phyloP scores from a whole-genome alignment of 2,888 invertebrate genomes.

The Aphodius granarius region DNA sequence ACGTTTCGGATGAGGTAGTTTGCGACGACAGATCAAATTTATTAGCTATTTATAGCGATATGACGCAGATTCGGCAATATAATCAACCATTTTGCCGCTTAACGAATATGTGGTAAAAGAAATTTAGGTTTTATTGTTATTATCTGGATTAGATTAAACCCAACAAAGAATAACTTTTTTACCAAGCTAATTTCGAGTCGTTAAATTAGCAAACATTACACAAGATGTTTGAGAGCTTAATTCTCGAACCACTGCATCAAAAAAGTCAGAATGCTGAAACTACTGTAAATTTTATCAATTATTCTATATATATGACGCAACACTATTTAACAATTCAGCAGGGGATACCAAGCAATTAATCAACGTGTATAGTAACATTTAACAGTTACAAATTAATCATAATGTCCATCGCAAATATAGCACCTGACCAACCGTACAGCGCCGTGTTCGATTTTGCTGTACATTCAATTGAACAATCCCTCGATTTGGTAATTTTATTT shows the following conservation, averaged over 20 bases:
- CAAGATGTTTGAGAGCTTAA: no score
- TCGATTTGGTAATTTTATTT: background rate
- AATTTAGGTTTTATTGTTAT: no score
- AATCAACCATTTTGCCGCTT: no score
- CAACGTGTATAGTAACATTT: background rate
- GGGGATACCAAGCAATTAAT: background rate
- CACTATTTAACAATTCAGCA: background rate
- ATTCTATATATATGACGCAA: background rate
- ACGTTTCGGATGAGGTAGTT: background rate
- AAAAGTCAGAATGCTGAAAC: no score
- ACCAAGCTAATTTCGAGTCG: no score
- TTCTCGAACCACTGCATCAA: background rate
- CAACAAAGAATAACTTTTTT: no score
- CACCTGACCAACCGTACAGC: background rate
- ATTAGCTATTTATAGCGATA: background rate
- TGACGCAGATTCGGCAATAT: background rate
- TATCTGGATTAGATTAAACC: no score
- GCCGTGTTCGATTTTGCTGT: background rate
- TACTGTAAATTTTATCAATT: background rate
- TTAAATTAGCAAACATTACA: no score
- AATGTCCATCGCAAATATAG: background rate
- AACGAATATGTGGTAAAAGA: no score
- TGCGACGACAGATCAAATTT: background rate
- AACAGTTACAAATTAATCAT: background rate
- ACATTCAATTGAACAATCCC: background rate